These are phyloP conservation scores for Cherax quadricarinatus DNA, from an alignment of 1,140 invertebrate genomes.

Conservation along the genomic window DNA sequence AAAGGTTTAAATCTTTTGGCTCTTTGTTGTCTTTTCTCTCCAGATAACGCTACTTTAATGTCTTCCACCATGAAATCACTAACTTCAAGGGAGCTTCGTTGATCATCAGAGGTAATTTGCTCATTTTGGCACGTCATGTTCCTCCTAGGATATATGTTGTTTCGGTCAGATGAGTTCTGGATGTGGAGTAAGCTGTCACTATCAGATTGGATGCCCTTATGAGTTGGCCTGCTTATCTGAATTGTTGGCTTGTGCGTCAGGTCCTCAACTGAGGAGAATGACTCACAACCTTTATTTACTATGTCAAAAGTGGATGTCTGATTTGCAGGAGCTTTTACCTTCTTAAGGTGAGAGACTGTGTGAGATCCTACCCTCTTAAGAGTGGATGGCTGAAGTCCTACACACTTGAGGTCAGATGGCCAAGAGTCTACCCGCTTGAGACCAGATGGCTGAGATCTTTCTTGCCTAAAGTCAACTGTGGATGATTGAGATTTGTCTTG, in stretches of 20 bases:
- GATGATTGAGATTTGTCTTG: too few relatives aligned
- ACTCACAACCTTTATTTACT: not conserved
- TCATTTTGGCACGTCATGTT: not conserved
- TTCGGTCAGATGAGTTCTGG: not conserved
- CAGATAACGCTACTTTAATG: not conserved
- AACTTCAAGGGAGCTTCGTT: not conserved
- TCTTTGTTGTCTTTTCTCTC: not conserved
- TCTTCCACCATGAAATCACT: not conserved
- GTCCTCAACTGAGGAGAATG: slow-evolving; percentile 16
- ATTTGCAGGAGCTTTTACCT: not conserved
- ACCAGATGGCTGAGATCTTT: too few relatives aligned
- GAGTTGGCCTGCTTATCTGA: not conserved
- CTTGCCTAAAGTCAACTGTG: too few relatives aligned
- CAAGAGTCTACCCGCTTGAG: too few relatives aligned
- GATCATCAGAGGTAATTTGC: not conserved
- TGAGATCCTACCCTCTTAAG: too few relatives aligned
- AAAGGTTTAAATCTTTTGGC: too few relatives aligned
- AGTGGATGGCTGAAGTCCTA: too few relatives aligned
- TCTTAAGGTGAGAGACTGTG: not conserved
- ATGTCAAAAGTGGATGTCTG: not conserved
- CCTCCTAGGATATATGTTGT: not conserved
- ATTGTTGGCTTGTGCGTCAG: not conserved
- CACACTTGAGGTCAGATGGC: too few relatives aligned
- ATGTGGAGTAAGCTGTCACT: not conserved
- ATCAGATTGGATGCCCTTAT: slow-evolving; percentile 19